Conservation (phyloP, 1,140 invertebrate species). For the Amyelois transitella region DNA sequence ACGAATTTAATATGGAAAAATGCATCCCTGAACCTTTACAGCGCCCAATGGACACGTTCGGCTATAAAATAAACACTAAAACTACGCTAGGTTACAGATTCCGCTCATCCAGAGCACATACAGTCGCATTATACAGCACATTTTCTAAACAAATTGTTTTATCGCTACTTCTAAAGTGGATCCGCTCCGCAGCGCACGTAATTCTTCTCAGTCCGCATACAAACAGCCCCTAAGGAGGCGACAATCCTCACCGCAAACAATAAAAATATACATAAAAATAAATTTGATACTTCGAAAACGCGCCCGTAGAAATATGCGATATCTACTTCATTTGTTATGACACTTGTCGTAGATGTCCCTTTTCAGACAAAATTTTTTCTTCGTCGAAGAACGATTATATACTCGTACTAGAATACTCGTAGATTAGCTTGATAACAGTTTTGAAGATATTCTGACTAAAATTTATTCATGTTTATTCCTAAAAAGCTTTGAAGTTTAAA, state of each 20-base stretch:
- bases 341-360: background rate
- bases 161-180: slow-evolving; percentile 53
- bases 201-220: slow-evolving; percentile 66
- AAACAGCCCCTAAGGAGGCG: slow-evolving; percentile 67
- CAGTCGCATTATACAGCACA: slow-evolving; percentile 37
- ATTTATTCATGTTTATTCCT: no score
- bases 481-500: no score
- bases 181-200: slow-evolving; percentile 49
- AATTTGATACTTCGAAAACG: slow-evolving; percentile 59
- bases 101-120: slow-evolving; percentile 22
- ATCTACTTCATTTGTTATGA: slow-evolving; percentile 11
- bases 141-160: slow-evolving; percentile 67
- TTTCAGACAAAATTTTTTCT: no score
- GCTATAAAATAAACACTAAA: slow-evolving; percentile 34
- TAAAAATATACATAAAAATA: slow-evolving; percentile 72
- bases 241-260: slow-evolving; percentile 68
- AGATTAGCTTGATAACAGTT: no score
- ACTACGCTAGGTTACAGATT: slow-evolving; percentile 33
- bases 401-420: no score
- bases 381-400: no score
- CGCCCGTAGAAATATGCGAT: slow-evolving; percentile 51
- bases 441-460: no score
- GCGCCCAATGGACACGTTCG: slow-evolving; percentile 29
- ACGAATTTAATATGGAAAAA: slow-evolving; percentile 26
- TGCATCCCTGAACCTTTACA: slow-evolving; percentile 28